Percentiles rank a stretch among this genome's conserved stretches.
These are phyloP conservation scores for Gortyna flavago DNA, from an alignment of 2,888 invertebrate species.

Conservation along the genomic window DNA sequence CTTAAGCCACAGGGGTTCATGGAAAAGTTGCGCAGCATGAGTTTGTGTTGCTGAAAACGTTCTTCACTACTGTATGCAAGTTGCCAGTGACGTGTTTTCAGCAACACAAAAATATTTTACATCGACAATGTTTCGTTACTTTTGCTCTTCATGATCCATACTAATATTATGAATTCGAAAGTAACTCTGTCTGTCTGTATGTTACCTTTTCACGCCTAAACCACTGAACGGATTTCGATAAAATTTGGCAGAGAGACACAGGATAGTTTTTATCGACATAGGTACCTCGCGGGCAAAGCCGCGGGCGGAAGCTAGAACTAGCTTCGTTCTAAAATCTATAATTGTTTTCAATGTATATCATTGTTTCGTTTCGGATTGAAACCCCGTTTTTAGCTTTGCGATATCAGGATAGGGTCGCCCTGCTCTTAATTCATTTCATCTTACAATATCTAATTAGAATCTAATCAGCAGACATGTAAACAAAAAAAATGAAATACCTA, in stretches of 20 bases:
- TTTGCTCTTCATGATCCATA: background rate
- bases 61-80: background rate
- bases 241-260: no score
- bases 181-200: no score
- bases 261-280: no score
- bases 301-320: no score
- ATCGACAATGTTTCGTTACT: background rate
- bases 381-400: background rate
- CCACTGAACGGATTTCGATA: no score
- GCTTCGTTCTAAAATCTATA: no score
- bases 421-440: background rate
- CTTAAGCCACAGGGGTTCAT: background rate
- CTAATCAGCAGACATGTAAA: background rate
- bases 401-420: background rate
- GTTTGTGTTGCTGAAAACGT: slow-evolving; percentile 2
- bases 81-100: slow-evolving; percentile 3
- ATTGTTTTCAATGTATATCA: no score
- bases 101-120: background rate
- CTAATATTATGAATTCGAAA: no score
- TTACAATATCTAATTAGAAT: background rate
- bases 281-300: no score
- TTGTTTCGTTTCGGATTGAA: no score
- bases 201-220: no score
- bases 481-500: no score
- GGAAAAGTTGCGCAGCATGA: background rate